Percentiles rank a stretch among this genome's conserved stretches.
Evolutionary conservation across 2,797 vertebrate species (phyloP).

Genomic region (Ibycter americanus): DNA sequence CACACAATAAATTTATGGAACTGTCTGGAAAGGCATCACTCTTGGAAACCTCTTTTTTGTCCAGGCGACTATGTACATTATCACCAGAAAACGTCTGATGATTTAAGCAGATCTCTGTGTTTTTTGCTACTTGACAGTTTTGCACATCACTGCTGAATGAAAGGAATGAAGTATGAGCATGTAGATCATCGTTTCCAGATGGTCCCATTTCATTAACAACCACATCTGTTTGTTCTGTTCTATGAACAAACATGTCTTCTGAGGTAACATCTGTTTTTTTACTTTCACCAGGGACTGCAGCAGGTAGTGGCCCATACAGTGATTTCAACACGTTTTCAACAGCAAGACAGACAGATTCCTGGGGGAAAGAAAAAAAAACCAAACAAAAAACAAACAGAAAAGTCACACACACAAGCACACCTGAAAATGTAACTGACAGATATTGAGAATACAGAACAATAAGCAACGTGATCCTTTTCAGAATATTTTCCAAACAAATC

Average conservation of each 20-base stretch:
- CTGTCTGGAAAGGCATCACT: constrained; percentile 33
- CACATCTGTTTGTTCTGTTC: constrained; percentile 73
- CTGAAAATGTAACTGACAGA: not conserved
- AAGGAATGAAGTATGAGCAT: constrained; percentile 50
- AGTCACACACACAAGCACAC: not conserved
- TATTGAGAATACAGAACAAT: not conserved
- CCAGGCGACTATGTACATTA: constrained; percentile 4
- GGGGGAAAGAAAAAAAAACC: not conserved
- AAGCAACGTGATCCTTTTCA: not conserved
- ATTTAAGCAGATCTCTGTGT: constrained; percentile 61
- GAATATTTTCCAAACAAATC: not conserved
- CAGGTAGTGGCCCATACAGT: constrained; percentile 83
- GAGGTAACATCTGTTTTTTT: constrained; percentile 73
- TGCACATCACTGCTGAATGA: constrained; percentile 47
- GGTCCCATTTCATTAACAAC: constrained; percentile 58
- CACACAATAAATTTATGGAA: constrained; percentile 51
- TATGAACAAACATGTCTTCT: constrained; percentile 66
- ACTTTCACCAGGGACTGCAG: constrained; percentile 66
- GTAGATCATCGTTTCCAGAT: constrained; percentile 50
- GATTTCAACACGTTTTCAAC: constrained; percentile 89
- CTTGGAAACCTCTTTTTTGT: constrained; percentile 36
- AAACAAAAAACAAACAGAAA: not conserved
- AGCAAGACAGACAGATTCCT: constrained; percentile 89
- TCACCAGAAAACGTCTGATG: constrained; percentile 37
- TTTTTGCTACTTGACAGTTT: constrained; percentile 60